Conservation (phyloP, 2,888 invertebrate genomes). For the Lasioglossum vierecki region DNA sequence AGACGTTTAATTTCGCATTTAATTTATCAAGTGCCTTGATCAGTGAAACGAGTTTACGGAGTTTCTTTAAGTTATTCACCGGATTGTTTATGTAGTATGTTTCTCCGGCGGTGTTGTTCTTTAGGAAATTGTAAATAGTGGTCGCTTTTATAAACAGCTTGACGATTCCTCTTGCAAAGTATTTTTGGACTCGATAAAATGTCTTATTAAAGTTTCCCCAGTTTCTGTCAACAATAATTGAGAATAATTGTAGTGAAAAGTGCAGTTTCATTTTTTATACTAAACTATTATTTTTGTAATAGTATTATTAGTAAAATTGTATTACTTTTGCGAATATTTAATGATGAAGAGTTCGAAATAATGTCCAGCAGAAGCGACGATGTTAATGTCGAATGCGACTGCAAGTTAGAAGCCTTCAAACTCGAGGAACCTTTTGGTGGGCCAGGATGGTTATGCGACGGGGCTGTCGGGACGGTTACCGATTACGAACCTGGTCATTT, state of each 20-base stretch:
- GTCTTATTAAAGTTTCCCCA: not conserved
- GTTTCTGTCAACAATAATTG: too few species aligned
- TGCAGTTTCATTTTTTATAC: too few species aligned
- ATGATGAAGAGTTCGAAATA: not conserved
- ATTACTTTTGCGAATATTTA: too few species aligned
- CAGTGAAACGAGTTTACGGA: not conserved
- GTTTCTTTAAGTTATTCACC: not conserved
- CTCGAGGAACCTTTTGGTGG: not conserved
- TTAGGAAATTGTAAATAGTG: not conserved
- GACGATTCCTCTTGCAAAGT: not conserved
- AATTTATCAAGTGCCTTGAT: not conserved
- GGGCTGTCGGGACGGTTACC: slow-evolving; percentile 39
- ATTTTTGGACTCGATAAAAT: not conserved
- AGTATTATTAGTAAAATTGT: too few species aligned
- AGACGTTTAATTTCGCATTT: not conserved
- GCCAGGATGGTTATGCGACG: not conserved
- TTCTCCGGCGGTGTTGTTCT: not conserved
- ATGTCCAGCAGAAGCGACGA: not conserved
- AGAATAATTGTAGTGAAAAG: too few species aligned
- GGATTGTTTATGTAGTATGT: not conserved
- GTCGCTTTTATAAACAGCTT: not conserved
- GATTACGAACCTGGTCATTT: slow-evolving; percentile 39
- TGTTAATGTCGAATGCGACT: not conserved
- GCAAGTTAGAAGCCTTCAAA: not conserved
- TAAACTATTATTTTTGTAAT: too few species aligned